phyloP scores from a whole-genome alignment of 2,797 vertebrate species.

The Coregonus sp. region DNA sequence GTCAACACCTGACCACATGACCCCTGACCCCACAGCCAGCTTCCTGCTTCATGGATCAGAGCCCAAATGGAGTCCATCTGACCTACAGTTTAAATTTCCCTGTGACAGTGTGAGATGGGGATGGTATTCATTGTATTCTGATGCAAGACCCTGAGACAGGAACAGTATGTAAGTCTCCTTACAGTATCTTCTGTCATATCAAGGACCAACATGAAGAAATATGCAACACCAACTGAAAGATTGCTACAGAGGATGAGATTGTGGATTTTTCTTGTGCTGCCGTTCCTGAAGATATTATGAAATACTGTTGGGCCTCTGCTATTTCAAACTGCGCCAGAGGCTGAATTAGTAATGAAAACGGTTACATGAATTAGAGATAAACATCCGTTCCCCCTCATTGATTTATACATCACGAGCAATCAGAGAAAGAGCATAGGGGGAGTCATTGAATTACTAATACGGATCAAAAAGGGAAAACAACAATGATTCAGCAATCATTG shows the following conservation, averaged over 20 bases:
- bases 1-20: constrained; percentile 14
- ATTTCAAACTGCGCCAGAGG: not conserved
- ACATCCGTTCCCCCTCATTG: not conserved
- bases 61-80: not conserved
- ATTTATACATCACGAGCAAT: not conserved
- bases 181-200: not conserved
- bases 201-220: not conserved
- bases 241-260: not conserved
- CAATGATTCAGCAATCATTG: not conserved
- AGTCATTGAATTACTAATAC: not conserved
- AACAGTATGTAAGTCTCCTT: not conserved
- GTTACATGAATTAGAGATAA: not conserved
- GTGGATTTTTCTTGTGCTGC: not conserved
- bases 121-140: too few relatives aligned
- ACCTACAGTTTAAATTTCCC: too few relatives aligned
- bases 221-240: not conserved
- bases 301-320: not conserved
- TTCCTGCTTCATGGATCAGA: not conserved
- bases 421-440: not conserved
- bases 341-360: not conserved
- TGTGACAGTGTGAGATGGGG: too few relatives aligned
- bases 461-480: not conserved
- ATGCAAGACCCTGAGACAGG: too few relatives aligned
- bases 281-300: not conserved
- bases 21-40: constrained; percentile 2